Percentiles rank a stretch among this genome's conserved stretches.
Conservation (phyloP, 1,140 invertebrate genomes). For the Camponotus pennsylvanicus region DNA sequence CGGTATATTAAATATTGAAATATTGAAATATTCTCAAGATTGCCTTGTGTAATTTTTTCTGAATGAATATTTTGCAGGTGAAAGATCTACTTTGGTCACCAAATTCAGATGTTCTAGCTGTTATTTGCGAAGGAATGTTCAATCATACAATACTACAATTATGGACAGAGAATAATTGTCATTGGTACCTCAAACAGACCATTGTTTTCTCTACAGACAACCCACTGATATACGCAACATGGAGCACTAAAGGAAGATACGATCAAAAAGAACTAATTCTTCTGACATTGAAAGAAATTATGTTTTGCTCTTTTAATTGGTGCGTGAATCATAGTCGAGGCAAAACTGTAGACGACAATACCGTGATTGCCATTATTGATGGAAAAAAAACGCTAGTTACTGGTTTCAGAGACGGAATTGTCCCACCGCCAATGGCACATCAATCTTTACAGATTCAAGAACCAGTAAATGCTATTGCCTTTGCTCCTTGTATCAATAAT, state of each 20-base stretch:
- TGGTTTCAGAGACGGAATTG: constrained; percentile 89
- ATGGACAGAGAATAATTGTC: constrained; percentile 94
- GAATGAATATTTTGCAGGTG: constrained; percentile 83
- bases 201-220: constrained; percentile 86
- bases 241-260: constrained; percentile 82
- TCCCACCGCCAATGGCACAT: constrained; percentile 95
- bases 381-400: constrained; percentile 91
- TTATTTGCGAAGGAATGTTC: constrained; percentile 86
- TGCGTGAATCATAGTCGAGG: constrained; percentile 87
- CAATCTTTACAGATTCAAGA: constrained; percentile 87
- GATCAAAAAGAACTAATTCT: constrained; percentile 78
- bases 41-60: constrained; percentile 9
- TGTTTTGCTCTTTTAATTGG: constrained; percentile 89
- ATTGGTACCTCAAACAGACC: constrained; percentile 96
- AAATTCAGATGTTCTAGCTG: constrained; percentile 92
- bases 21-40: neutral
- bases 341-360: constrained; percentile 85
- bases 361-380: constrained; percentile 92
- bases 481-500: constrained; percentile 84
- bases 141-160: constrained; percentile 88
- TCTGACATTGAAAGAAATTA: constrained; percentile 85
- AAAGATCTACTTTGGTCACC: constrained; percentile 91
- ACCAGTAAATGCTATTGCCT: constrained; percentile 88
- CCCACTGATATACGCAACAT: constrained; percentile 86
- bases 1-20: constrained; percentile 78